Evolutionary conservation across 2,888 invertebrate species (phyloP).

Genomic region (Tetragonula carbonaria): DNA sequence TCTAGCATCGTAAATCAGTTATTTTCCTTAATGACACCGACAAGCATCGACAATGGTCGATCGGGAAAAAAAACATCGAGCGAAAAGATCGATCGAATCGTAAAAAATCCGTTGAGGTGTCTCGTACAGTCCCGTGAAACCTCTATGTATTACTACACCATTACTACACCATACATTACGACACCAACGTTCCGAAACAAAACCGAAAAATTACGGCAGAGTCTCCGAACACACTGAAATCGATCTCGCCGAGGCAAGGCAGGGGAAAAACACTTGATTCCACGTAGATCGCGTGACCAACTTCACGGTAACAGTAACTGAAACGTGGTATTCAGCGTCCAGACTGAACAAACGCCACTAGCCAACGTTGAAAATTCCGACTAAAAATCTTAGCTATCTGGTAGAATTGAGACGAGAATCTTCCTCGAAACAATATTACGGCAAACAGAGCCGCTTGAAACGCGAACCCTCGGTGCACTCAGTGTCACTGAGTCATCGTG

Average conservation of each 20-base stretch:
- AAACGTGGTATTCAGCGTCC: neutral
- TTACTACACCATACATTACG: neutral
- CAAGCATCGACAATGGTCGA: neutral
- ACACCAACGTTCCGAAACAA: neutral
- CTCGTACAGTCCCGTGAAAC: neutral
- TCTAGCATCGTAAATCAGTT: too few species aligned
- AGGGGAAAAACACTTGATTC: neutral
- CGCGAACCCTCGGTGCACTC: conserved; percentile 37
- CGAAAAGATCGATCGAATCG: neutral
- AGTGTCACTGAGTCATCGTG: conserved; percentile 53
- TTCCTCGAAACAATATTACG: neutral
- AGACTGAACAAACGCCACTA: neutral
- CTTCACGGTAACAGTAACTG: neutral
- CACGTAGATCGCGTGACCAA: conserved; percentile 17
- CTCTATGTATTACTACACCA: neutral
- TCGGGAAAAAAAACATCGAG: neutral
- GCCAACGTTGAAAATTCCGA: neutral
- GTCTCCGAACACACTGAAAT: neutral
- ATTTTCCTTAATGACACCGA: too few species aligned
- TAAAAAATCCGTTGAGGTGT: neutral
- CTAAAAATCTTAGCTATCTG: neutral
- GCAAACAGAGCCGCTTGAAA: neutral
- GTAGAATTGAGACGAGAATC: neutral
- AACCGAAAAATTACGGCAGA: too few species aligned
- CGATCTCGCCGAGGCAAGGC: neutral